phyloP scores from a whole-genome alignment of 1,140 invertebrate species.

The Sminthurides bifidus region DNA sequence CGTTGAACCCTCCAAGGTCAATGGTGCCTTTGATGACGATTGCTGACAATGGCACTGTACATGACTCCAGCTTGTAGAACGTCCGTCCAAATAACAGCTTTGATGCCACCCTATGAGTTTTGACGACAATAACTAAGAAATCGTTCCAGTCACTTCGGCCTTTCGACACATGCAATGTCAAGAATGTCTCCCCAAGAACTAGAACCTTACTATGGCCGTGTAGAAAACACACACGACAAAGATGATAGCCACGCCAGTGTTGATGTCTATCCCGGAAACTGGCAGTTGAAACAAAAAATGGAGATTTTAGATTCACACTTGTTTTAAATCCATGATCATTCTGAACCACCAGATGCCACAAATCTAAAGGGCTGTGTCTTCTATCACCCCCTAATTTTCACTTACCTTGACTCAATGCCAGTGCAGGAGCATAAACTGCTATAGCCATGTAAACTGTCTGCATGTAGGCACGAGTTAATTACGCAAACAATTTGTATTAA shows the following conservation, averaged over 20 bases:
- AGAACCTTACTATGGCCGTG: slow-evolving; percentile 74
- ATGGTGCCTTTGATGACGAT: slow-evolving; percentile 51
- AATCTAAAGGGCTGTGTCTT: too few relatives aligned
- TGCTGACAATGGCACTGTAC: slow-evolving; percentile 48
- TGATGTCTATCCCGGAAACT: slow-evolving; percentile 77
- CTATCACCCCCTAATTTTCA: too few relatives aligned
- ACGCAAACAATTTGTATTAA: not conserved
- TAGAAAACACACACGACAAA: slow-evolving; percentile 86
- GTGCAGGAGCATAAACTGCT: slow-evolving; percentile 77
- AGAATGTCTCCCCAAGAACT: too few relatives aligned
- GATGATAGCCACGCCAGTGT: slow-evolving; percentile 67
- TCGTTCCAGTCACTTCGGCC: too few relatives aligned
- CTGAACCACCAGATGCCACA: too few relatives aligned
- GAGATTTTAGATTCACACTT: not conserved
- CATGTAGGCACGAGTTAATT: not conserved
- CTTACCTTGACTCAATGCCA: slow-evolving; percentile 78
- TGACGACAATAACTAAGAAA: too few relatives aligned
- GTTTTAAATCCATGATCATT: too few relatives aligned
- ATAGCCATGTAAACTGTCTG: slow-evolving; percentile 74
- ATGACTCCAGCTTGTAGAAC: slow-evolving; percentile 26
- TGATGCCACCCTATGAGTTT: slow-evolving; percentile 20
- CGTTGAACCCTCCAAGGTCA: slow-evolving; percentile 50
- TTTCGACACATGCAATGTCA: too few relatives aligned
- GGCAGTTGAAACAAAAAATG: too few relatives aligned
- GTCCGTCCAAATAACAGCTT: slow-evolving; percentile 27